Evolutionary conservation across 2,888 invertebrate genomes (phyloP).

Genomic region (Stictocephala bisonia): DNA sequence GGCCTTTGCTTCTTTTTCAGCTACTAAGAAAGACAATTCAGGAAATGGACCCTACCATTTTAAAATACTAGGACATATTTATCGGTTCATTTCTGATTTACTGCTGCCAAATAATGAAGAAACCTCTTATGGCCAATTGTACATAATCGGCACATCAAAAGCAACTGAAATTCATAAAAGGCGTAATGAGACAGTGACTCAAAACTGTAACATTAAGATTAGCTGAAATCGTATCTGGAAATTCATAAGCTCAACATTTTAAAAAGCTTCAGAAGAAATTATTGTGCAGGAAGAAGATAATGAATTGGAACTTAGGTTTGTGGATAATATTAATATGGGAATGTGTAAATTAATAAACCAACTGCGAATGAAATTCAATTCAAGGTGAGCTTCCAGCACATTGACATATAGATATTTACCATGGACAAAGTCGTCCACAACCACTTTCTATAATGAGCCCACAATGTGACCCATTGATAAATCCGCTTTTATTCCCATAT

Average conservation of each 20-base stretch:
- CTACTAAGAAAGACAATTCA: slow-evolving; percentile 28
- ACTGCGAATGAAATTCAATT: slow-evolving; percentile 5
- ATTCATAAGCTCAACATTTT: slow-evolving; percentile 5
- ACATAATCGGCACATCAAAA: slow-evolving; percentile 7
- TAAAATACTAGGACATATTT: slow-evolving; percentile 35
- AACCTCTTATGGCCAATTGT: slow-evolving; percentile 21
- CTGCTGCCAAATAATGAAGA: not conserved
- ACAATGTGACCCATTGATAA: not conserved
- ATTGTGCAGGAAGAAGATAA: not conserved
- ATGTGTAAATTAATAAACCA: not conserved
- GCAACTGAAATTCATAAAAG: no score
- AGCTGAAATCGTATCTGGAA: not conserved
- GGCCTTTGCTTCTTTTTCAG: slow-evolving; percentile 35
- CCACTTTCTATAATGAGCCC: no score
- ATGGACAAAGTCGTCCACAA: not conserved
- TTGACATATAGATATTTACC: not conserved
- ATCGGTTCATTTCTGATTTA: slow-evolving; percentile 14
- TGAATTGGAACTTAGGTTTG: not conserved
- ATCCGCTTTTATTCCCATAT: slow-evolving; percentile 17
- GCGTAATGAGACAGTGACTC: no score
- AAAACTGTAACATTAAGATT: not conserved
- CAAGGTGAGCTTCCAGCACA: not conserved
- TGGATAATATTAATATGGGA: slow-evolving; percentile 8
- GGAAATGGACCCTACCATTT: slow-evolving; percentile 32
- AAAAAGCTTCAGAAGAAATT: slow-evolving; percentile 11